Base-by-base conservation (phyloP, 2,797 vertebrate species). In the Lepus oiostolus region DNA sequence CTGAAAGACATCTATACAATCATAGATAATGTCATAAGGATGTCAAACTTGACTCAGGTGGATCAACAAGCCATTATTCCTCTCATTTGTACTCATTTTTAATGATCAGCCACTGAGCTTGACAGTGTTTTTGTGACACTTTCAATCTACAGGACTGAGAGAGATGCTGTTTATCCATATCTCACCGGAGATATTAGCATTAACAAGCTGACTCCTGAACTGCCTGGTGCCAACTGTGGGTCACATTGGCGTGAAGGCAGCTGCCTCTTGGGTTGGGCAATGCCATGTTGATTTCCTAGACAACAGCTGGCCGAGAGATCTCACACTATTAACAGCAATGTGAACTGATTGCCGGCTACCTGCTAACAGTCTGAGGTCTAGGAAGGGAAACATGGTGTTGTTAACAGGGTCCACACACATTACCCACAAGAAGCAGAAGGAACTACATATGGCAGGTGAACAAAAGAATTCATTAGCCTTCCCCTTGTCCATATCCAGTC, bases 51-150 rank as follows among this genome's bases (percentile, higher is more conserved):
- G 94, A 97, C 84, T 95, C 88, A 80, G 71, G 32, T 96, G 92
- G 70, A 98, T 90, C 97, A 97, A 96, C 91, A 22, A 92, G 87
- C 86, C 71, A 85, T 97, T 97, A 94, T 97, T 97, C 86, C 68
- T 97, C 92, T 95, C 91, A 95, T 98, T 97, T 97, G 90, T 93
- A n/a, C 85, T 96, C 87, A 95, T 91, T 95, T 98, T 96, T 97
- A 98, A 98, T 96, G 97, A 98, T 96, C 93, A 97, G 90, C 96
- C 95, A 95, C 96, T 96, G 95, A 98, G 90, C 85, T 88, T 94
- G n/a, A 1, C 71, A 94, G 92, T 97, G 84, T 96, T 98, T 97
- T 96, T 95, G 95, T 97, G 96, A 97, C 96, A 95, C 95, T 97
- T 98, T 96, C 94, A 93, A 95, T 96, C 93, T 85, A 80, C 38